Percentiles rank a stretch among this genome's conserved stretches.
phyloP scores from a whole-genome alignment of 2,888 invertebrate genomes.

The Tetramorium bicarinatum region DNA sequence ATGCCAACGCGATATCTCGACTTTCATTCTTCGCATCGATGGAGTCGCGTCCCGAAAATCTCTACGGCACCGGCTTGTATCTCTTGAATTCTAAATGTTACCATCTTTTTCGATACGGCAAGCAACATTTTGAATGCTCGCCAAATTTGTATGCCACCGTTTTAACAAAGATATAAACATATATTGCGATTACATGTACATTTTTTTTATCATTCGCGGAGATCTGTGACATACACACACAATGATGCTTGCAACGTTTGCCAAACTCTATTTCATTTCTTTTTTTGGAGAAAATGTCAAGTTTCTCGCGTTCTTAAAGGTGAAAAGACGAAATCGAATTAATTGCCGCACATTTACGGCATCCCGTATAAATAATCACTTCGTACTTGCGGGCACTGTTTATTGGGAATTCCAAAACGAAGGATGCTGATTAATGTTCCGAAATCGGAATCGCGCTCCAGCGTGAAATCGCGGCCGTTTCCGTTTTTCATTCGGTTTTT shows the following conservation, averaged over 20 bases:
- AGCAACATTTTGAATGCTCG: constrained; percentile 13
- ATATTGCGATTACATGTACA: not conserved
- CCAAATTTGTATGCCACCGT: constrained; percentile 27
- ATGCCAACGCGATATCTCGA: constrained; percentile 37
- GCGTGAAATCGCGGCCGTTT: constrained; percentile 46
- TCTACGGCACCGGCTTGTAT: not conserved
- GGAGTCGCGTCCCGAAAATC: constrained; percentile 16
- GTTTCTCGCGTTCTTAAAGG: constrained; percentile 1
- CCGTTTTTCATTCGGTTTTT: constrained; percentile 52
- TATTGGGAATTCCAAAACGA: constrained; percentile 59
- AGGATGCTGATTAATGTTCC: constrained; percentile 57
- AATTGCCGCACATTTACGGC: constrained; percentile 47
- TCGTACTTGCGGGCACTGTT: constrained; percentile 17
- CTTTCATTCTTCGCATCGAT: constrained; percentile 37
- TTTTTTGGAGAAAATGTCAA: not conserved
- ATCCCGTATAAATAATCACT: constrained; percentile 57
- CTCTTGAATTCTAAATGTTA: not conserved
- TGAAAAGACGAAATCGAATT: constrained; percentile 42
- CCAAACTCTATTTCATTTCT: not conserved
- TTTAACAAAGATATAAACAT: constrained; percentile 20
- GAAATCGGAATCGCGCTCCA: constrained; percentile 52
- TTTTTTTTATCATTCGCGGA: not conserved
- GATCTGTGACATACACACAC: not conserved
- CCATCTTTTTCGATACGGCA: not conserved
- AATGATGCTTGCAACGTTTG: not conserved